A percentile compares a stretch with the other conserved stretches of the same genome.
These are phyloP conservation scores for Agelastica alni DNA, from an alignment of 2,888 invertebrate genomes.

Conservation along the genomic window DNA sequence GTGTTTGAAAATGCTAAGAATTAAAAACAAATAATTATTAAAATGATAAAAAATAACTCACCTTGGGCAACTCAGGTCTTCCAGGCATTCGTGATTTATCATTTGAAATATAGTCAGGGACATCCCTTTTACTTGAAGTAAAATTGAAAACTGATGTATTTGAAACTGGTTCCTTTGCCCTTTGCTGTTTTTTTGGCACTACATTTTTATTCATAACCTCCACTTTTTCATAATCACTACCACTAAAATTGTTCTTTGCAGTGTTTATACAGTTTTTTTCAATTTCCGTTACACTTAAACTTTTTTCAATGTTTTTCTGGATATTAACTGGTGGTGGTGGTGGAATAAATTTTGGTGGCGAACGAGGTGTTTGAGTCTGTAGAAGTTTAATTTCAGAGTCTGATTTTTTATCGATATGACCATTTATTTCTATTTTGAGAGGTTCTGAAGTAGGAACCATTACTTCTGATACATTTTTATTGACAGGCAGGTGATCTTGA, in stretches of 20 bases:
- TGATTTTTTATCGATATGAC: constrained; percentile 36
- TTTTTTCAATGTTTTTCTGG: constrained; percentile 18
- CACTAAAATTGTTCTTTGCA: constrained; percentile 59
- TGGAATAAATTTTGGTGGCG: constrained; percentile 40
- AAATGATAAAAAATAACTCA: constrained; percentile 51
- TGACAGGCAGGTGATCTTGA: constrained; percentile 37
- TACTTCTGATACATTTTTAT: constrained; percentile 35
- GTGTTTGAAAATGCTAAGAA: not conserved
- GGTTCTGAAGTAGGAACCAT: constrained; percentile 41
- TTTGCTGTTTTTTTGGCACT: constrained; percentile 40
- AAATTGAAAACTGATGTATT: constrained; percentile 75
- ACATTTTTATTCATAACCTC: constrained; percentile 42
- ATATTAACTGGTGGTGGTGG: constrained; percentile 34
- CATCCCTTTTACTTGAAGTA: constrained; percentile 74
- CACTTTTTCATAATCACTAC: constrained; percentile 28
- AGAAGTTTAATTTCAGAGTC: constrained; percentile 11
- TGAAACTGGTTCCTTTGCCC: constrained; percentile 30
- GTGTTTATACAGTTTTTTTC: constrained; percentile 72
- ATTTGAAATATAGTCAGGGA: constrained; percentile 90
- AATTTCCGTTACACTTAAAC: constrained; percentile 65
- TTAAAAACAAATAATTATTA: constrained; percentile 8
- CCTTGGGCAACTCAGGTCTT: constrained; percentile 75
- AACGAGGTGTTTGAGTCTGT: constrained; percentile 23
- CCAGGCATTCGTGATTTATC: constrained; percentile 73
- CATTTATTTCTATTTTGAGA: constrained; percentile 43